Percentiles rank a stretch among this genome's conserved stretches.
phyloP scores from a whole-genome alignment of 2,888 invertebrate species.

The Minunthozetes semirufus region DNA sequence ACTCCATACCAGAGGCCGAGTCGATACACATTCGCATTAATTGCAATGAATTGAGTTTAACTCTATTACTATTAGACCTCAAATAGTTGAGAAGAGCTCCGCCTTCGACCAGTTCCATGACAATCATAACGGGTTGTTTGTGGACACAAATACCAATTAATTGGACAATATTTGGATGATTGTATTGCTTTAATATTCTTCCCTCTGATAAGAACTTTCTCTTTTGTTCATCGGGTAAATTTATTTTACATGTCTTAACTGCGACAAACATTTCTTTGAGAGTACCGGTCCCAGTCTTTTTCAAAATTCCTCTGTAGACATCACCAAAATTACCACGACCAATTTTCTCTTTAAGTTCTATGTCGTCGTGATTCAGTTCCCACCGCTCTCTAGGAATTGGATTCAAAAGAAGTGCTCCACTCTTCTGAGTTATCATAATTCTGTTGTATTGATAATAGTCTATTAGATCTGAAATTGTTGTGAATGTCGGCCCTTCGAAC shows the following conservation, averaged over 20 bases:
- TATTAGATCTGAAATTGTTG: slow-evolving; percentile 84
- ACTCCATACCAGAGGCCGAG: slow-evolving; percentile 89
- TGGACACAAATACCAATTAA: slow-evolving; percentile 96
- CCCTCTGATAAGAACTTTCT: slow-evolving; percentile 92
- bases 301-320: slow-evolving; percentile 83
- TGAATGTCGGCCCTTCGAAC: slow-evolving; percentile 88
- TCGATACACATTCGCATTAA: slow-evolving; percentile 76
- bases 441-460: slow-evolving; percentile 78
- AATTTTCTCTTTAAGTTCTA: slow-evolving; percentile 81
- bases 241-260: slow-evolving; percentile 89
- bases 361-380: slow-evolving; percentile 94
- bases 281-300: slow-evolving; percentile 60
- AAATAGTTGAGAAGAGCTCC: slow-evolving; percentile 84
- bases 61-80: slow-evolving; percentile 61
- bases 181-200: slow-evolving; percentile 88
- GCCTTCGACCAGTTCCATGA: slow-evolving; percentile 93
- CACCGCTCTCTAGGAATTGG: slow-evolving; percentile 83
- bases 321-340: slow-evolving; percentile 96
- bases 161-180: slow-evolving; percentile 92
- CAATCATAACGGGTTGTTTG: slow-evolving; percentile 97
- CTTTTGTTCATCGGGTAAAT: slow-evolving; percentile 84
- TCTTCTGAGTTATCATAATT: slow-evolving; percentile 80
- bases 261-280: slow-evolving; percentile 63
- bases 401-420: slow-evolving; percentile 76
- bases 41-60: slow-evolving; percentile 53